Base-by-base conservation (phyloP, 92 coral and sea anemone genomes). In the Porites lobata region DNA sequence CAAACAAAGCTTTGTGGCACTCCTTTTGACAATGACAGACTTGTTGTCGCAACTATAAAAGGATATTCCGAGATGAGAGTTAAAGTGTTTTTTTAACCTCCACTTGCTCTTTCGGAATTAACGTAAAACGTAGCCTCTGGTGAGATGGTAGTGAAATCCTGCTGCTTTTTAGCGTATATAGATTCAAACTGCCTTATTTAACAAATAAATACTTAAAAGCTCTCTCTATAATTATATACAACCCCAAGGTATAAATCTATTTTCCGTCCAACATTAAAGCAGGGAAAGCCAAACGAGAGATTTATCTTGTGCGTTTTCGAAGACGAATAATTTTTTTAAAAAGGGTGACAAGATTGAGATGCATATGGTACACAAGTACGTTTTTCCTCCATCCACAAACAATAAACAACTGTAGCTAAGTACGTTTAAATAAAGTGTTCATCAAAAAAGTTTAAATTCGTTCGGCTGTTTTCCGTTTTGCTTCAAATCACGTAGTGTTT, bases 1-100 rank as follows among this genome's bases (percentile, higher is more conserved):
- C 73, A 75, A 84, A 73, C 54, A 84, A 18, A 13, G 47, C 29
- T 29, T 62, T 83, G 43, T 7, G 32, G 71, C 5, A 68, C 54
- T 18, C 62, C 72, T 43, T 52, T 18, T 57, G 8, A 17, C 19
- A 76, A 76, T 47, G 77, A 50, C 24, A 72, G 12, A 38, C 47
- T 5, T 13, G 43, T n/a, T 19, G 61, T 53, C 65, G 54, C 9
- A 75, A 54, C 79, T 54, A 56, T 38, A 38, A 38, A 38, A 38
- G 47, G 47, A 38, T 38, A 38, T 38, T 38, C 47, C 47, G 47
- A 0, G 47, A 38, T 38, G 47, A 38, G 47, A 38, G 47, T 4
- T 38, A 0, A 38, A 38, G 47, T 38, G 47, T 38, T 38, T 38
- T 38, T 38, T 38, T 38, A 38, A 38, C 47, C 47, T 38, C 47